A percentile compares a stretch with the other conserved stretches of the same genome.
Conservation (phyloP, 2,113 vertebrate genomes). For the Amazona vittata region DNA sequence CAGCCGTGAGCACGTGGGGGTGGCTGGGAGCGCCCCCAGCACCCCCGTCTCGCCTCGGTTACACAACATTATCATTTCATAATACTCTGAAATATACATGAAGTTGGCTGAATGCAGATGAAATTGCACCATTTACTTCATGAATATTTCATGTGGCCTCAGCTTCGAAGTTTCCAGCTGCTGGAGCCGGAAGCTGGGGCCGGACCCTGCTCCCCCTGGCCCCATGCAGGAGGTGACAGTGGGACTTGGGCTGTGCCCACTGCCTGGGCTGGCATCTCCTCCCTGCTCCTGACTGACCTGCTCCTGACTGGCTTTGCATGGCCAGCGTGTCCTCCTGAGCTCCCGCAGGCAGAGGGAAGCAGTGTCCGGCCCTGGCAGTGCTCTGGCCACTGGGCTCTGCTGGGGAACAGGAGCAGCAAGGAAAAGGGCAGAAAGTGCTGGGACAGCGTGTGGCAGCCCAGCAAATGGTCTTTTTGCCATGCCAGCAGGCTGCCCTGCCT, state of each 20-base stretch:
- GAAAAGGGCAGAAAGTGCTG: accelerated
- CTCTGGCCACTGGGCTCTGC: not conserved
- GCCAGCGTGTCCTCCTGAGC: accelerated
- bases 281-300: accelerated
- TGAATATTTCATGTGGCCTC: conserved; percentile 82
- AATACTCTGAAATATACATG: conserved; percentile 83
- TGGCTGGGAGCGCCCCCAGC: not conserved
- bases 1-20: not conserved
- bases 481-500: not conserved
- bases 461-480: not conserved
- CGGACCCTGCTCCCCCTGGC: not conserved
- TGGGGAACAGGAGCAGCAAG: not conserved
- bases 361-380: accelerated
- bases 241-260: not conserved
- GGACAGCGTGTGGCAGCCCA: not conserved
- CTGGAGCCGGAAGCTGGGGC: conserved; percentile 35
- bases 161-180: conserved; percentile 72
- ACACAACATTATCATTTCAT: conserved; percentile 78
- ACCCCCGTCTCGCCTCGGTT: conserved; percentile 45
- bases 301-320: accelerated
- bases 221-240: not conserved
- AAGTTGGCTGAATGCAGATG: conserved; percentile 82
- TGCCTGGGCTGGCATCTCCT: accelerated
- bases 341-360: not conserved
- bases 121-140: conserved; percentile 83